Evolutionary conservation across 2,888 invertebrate genomes (phyloP).

Genomic region (Oasisia sp.): DNA sequence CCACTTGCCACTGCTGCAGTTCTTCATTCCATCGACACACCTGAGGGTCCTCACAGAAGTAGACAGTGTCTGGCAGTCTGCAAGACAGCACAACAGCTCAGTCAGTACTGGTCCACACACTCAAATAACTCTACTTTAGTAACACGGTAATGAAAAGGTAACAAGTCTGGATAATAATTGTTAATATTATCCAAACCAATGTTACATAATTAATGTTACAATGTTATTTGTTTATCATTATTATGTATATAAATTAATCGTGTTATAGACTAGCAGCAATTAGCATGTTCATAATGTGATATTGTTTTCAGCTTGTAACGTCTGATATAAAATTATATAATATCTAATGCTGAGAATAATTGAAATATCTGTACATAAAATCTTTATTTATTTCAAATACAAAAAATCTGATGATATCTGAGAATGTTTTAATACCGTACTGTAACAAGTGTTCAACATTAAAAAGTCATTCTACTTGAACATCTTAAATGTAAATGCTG

Average conservation of each 20-base stretch:
- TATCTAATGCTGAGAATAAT: not conserved
- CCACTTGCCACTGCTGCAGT: constrained; percentile 58
- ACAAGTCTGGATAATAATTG: not conserved
- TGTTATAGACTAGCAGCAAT: not conserved
- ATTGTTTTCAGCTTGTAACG: not conserved
- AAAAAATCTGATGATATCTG: not conserved
- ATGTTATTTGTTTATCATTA: too few relatives aligned
- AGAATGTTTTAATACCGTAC: not conserved
- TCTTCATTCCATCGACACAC: constrained; percentile 62
- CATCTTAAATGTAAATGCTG: not conserved
- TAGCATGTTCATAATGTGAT: not conserved
- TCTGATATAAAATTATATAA: not conserved
- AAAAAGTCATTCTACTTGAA: not conserved
- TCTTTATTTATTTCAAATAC: not conserved
- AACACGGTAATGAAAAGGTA: not conserved
- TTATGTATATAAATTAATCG: not conserved
- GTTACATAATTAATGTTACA: not conserved
- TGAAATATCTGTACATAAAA: not conserved
- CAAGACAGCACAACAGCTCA: not conserved
- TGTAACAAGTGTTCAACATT: not conserved
- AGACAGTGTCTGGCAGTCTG: constrained; percentile 54
- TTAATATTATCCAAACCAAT: not conserved
- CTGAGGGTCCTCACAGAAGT: constrained; percentile 64
- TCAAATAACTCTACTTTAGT: not conserved
- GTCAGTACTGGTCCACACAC: not conserved